Conservation (phyloP, 2,888 invertebrate species). For the Acronicta aceris region DNA sequence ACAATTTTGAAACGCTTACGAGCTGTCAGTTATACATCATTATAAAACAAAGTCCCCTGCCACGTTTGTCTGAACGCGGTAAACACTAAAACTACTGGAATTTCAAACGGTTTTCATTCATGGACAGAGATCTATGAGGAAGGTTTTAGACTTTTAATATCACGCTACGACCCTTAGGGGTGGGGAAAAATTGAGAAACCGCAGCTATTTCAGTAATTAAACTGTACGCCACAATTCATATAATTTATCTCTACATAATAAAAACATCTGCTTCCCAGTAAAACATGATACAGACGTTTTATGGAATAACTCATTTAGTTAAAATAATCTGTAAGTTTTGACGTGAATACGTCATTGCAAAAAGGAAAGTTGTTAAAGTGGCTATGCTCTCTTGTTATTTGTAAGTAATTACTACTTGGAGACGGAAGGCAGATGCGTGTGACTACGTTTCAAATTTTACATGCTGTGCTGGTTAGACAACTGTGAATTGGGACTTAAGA, state of each 20-base stretch:
- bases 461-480: slow-evolving; percentile 64
- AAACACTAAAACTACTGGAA: too few relatives aligned
- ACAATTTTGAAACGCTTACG: too few relatives aligned
- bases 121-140: too few relatives aligned
- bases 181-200: too few relatives aligned
- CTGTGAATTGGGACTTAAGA: slow-evolving; percentile 55
- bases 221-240: too few relatives aligned
- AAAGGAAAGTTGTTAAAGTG: slow-evolving; percentile 76
- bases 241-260: background rate
- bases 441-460: slow-evolving; percentile 81
- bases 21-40: too few relatives aligned
- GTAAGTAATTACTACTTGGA: slow-evolving; percentile 77
- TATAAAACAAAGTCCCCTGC: too few relatives aligned
- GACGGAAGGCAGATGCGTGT: slow-evolving; percentile 85
- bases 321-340: slow-evolving; percentile 16
- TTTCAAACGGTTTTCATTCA: too few relatives aligned
- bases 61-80: too few relatives aligned
- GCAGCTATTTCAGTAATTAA: too few relatives aligned
- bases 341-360: slow-evolving; percentile 43
- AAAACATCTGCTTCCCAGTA: slow-evolving; percentile 14
- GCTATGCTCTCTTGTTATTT: slow-evolving; percentile 75
- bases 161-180: too few relatives aligned
- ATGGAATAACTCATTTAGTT: slow-evolving; percentile 30
- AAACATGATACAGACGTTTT: slow-evolving; percentile 17
- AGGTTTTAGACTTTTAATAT: too few relatives aligned